phyloP scores from a whole-genome alignment of 2,113 vertebrate genomes.

The Cromileptes altivelis region DNA sequence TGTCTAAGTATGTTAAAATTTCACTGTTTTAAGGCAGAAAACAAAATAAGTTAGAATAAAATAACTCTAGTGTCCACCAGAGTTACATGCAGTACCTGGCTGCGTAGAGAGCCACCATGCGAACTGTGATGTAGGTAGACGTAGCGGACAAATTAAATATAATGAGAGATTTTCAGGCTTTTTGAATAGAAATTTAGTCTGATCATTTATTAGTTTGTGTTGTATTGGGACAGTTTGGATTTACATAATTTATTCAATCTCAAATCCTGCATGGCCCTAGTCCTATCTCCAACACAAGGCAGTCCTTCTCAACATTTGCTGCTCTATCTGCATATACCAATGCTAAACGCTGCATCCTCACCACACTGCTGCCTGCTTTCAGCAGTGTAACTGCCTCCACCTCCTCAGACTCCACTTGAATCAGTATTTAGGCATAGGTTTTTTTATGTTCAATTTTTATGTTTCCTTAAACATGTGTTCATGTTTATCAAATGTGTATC shows the following conservation, averaged over 20 bases:
- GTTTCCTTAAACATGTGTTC: not conserved
- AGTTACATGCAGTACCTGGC: not conserved
- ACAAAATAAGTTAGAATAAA: no score
- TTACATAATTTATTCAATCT: not conserved
- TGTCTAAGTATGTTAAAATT: not conserved
- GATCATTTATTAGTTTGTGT: not conserved
- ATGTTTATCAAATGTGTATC: not conserved
- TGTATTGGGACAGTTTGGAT: no score
- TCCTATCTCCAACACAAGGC: not conserved
- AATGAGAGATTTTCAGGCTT: not conserved
- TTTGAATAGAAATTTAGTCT: not conserved
- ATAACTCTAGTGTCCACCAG: no score
- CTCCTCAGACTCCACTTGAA: not conserved
- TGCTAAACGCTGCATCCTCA: not conserved
- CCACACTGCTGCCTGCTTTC: not conserved
- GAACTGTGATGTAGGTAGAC: not conserved
- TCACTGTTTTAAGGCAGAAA: no score
- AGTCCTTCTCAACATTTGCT: not conserved
- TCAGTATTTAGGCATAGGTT: not conserved
- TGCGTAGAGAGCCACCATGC: not conserved
- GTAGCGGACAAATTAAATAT: not conserved
- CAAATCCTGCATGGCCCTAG: not conserved
- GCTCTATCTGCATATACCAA: not conserved
- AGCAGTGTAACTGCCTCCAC: not conserved
- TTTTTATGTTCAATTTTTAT: no score